phyloP scores from a whole-genome alignment of 92 coral and sea anemone species.

The Desmophyllum pertusum region DNA sequence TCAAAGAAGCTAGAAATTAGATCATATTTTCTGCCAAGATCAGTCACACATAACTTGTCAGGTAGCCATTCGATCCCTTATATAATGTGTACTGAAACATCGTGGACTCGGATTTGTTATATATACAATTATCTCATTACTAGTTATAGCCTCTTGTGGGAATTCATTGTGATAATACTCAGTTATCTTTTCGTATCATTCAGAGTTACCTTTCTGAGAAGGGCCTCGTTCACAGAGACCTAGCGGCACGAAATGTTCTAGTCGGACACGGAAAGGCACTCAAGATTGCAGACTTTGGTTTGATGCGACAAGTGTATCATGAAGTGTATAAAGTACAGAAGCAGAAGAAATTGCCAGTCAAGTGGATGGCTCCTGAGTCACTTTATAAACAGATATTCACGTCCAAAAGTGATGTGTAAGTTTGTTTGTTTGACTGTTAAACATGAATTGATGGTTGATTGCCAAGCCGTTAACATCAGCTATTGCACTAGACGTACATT shows the following conservation, averaged over 20 bases:
- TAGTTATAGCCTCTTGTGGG: too few species aligned
- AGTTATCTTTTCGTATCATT: neutral
- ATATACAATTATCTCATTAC: too few species aligned
- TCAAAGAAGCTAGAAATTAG: too few species aligned
- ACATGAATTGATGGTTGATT: too few species aligned
- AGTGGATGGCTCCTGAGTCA: conserved; percentile 47
- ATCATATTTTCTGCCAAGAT: too few species aligned
- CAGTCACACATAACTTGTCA: too few species aligned
- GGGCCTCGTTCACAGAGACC: conserved; percentile 6
- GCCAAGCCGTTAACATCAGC: too few species aligned
- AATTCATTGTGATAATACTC: neutral
- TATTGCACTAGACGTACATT: too few species aligned
- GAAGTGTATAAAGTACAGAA: conserved; percentile 33
- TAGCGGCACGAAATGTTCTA: conserved; percentile 39
- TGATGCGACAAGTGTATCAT: conserved; percentile 31
- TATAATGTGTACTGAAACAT: too few species aligned
- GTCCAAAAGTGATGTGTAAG: conserved; percentile 43
- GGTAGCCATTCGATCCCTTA: too few species aligned
- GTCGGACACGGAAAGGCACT: conserved; percentile 34
- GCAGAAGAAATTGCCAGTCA: conserved; percentile 34
- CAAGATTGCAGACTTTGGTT: conserved; percentile 44
- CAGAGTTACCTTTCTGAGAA: conserved; percentile 25
- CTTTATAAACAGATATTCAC: conserved; percentile 22
- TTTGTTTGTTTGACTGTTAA: neutral
- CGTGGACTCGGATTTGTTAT: too few species aligned